Evolutionary conservation across 1,140 invertebrate genomes (phyloP), one percentile per base, ranked within the genome.

Genomic region (Thalassaphorura encarpata): DNA sequence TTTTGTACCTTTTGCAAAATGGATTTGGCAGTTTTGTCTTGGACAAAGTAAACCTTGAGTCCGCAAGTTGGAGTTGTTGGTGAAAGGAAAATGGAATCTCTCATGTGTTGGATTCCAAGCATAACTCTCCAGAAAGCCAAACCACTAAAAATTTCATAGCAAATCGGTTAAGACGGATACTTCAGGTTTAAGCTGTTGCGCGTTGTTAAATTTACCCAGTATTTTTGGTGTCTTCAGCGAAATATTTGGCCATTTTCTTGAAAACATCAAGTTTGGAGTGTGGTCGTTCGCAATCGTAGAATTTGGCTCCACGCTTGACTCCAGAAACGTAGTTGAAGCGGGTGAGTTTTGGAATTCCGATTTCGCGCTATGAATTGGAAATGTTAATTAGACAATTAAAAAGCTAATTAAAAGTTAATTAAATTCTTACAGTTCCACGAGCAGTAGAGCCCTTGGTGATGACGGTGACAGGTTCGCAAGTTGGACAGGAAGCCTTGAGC

Each of bases 191-290:
- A 16, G 1, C 27, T 33, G 18, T 16, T 5, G 18, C 27, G 1
- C 27, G 27, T 24, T 19, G 16, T 26, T 48, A 29, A n/a, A n/a
- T 4, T 53, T 58, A 48, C 48, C 41, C 62, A 27, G 41, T 11
- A 40, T 64, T 64, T 55, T 64, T 64, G 60, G 61, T 61, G 18
- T 61, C 63, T 28, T 62, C 60, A 54, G 59, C 59, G 49, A 61
- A 64, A 59, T 59, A 59, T 47, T 64, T 64, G 36, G 50, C 41
- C 26, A 64, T 27, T 41, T 49, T 43, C 15, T 54, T 55, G 43
- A 54, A 26, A 36, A 59, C 56, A 45, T 61, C 52, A 46, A 51
- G 33, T 27, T 59, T 52, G 42, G 60, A 52, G 63, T 64, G 63
- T 28, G 58, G 50, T 47, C 58, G 60, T 40, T 64, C 63, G 41